Evolutionary conservation across 2,113 vertebrate genomes (phyloP).

Genomic region (Falco punctatus): DNA sequence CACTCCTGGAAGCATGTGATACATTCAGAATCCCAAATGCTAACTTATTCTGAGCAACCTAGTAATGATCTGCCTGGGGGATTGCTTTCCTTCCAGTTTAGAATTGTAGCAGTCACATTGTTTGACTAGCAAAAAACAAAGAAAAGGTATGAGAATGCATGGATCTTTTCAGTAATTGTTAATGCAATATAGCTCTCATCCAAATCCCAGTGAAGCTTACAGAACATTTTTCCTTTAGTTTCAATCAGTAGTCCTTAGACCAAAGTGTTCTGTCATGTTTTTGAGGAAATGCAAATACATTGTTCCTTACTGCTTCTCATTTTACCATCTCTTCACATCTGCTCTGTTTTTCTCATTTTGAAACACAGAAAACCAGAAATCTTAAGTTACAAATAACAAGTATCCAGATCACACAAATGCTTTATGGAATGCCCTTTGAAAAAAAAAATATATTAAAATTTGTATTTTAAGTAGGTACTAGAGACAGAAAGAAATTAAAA

Average conservation of each 20-base stretch:
- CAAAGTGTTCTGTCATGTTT: not conserved
- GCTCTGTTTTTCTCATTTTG: not conserved
- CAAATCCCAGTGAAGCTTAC: not conserved
- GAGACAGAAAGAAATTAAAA: not conserved
- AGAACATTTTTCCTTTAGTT: not conserved
- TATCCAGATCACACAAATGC: not conserved
- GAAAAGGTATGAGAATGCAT: not conserved
- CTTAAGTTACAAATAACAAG: not conserved
- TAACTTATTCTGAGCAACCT: not conserved
- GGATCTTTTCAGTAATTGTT: not conserved
- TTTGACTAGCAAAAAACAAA: not conserved
- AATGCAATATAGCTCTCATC: not conserved
- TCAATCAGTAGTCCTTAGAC: not conserved
- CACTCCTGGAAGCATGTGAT: not conserved
- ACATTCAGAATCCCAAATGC: not conserved
- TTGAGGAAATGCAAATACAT: not conserved
- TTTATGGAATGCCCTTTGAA: not conserved
- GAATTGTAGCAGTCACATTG: not conserved
- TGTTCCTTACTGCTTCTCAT: not conserved
- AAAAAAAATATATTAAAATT: not conserved
- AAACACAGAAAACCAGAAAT: not conserved
- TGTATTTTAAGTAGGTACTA: not conserved
- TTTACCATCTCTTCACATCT: not conserved
- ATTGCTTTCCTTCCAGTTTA: not conserved
- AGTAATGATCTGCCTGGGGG: not conserved